Conservation (phyloP, 2,888 invertebrate species). For the Steinernema carpocapsae region DNA sequence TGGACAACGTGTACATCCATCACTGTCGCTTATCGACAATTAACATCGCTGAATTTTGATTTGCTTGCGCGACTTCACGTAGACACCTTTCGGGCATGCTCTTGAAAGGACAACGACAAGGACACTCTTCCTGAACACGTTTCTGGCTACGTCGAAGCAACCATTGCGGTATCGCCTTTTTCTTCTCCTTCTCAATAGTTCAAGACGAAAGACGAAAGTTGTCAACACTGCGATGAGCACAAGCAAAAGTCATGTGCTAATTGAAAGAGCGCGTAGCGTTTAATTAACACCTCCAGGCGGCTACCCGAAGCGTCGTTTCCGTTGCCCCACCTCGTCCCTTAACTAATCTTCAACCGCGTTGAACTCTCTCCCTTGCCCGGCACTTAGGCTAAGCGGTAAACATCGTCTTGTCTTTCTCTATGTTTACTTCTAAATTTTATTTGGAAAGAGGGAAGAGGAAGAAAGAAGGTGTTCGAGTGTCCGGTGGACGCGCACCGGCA, state of each 20-base stretch:
- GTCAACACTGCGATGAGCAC: not conserved
- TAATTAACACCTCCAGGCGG: conserved; percentile 11
- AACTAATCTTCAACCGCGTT: not conserved
- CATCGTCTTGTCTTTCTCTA: too few relatives aligned
- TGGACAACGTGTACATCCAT: not conserved
- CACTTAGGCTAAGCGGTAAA: not conserved
- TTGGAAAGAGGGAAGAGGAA: too few relatives aligned
- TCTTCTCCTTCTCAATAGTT: too few relatives aligned
- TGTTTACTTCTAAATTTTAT: too few relatives aligned
- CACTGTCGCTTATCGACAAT: conserved; percentile 2
- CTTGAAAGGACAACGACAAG: too few relatives aligned
- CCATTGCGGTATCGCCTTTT: too few relatives aligned
- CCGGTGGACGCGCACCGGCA: too few relatives aligned
- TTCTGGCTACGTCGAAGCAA: too few relatives aligned
- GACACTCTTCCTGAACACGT: too few relatives aligned
- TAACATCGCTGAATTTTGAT: conserved; percentile 25
- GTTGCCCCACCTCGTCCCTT: not conserved
- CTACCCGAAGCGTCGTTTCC: not conserved
- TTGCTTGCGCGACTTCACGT: not conserved
- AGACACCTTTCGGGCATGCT: too few relatives aligned
- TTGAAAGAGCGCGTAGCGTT: conserved; percentile 13
- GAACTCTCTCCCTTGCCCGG: not conserved
- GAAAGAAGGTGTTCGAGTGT: too few relatives aligned
- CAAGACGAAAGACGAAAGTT: too few relatives aligned
- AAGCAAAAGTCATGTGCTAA: conserved; percentile 12